phyloP scores from a whole-genome alignment of 2,888 invertebrate genomes.

The Drosophila prolongata region DNA sequence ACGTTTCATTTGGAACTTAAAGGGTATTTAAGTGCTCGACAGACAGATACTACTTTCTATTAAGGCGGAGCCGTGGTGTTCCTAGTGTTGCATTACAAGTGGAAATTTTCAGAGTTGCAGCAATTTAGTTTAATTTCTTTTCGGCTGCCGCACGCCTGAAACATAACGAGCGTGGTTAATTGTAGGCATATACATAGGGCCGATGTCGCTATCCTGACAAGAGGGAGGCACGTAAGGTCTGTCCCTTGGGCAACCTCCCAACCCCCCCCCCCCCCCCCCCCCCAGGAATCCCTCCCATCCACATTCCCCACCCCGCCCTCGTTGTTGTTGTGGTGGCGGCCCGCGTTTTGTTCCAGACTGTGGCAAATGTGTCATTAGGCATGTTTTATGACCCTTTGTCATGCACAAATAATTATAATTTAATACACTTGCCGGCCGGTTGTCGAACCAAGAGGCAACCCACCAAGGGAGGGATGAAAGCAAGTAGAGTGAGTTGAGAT shows the following conservation, averaged over 20 bases:
- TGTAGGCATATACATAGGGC: conserved; percentile 50
- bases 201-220: conserved; percentile 50
- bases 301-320: conserved; percentile 7
- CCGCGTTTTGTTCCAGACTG: conserved; percentile 70
- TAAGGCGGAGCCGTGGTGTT: conserved; percentile 12
- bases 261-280: no score
- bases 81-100: conserved; percentile 68
- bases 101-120: conserved; percentile 65
- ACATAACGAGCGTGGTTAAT: conserved; percentile 75
- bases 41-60: neutral
- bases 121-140: conserved; percentile 70
- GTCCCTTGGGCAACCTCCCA: conserved; percentile 27
- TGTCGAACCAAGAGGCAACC: conserved; percentile 7
- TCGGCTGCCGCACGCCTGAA: conserved; percentile 62
- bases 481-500: conserved; percentile 37
- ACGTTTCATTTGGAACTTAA: neutral
- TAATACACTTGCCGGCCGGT: conserved; percentile 79
- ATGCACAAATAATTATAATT: conserved; percentile 83
- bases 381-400: conserved; percentile 82
- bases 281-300: neutral
- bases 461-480: neutral
- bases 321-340: conserved; percentile 30
- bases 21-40: conserved; percentile 10
- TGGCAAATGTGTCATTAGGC: conserved; percentile 83
- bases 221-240: conserved; percentile 17